Conservation (phyloP, 2,113 vertebrate species). For the Cisticola juncidis region DNA sequence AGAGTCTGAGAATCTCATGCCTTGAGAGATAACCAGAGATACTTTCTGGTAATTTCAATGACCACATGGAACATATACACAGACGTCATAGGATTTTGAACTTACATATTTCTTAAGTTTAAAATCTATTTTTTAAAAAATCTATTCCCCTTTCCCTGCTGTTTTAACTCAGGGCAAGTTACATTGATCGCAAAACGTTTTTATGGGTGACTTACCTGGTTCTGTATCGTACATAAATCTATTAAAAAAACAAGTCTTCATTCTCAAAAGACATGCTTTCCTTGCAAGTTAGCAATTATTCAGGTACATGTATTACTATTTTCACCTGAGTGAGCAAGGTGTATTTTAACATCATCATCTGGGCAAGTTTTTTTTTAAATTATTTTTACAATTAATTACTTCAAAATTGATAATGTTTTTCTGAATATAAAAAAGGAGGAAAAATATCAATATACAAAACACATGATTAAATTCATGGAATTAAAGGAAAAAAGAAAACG, state of each 20-base stretch:
- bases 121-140: neutral
- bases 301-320: neutral
- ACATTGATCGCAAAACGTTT: neutral
- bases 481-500: neutral
- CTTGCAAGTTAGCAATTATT: neutral
- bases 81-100: neutral
- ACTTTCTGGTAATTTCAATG: neutral
- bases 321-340: neutral
- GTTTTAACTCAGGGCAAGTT: neutral
- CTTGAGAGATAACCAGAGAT: neutral
- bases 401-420: neutral
- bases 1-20: neutral
- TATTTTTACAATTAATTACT: neutral
- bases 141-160: accelerated
- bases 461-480: neutral
- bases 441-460: neutral
- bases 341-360: neutral
- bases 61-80: neutral
- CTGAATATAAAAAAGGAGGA: neutral
- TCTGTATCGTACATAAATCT: neutral
- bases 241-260: neutral
- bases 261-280: neutral
- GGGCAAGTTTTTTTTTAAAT: neutral
- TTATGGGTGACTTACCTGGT: neutral
- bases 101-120: neutral